phyloP scores from a whole-genome alignment of 2,888 invertebrate genomes.

The Linyphia triangularis region DNA sequence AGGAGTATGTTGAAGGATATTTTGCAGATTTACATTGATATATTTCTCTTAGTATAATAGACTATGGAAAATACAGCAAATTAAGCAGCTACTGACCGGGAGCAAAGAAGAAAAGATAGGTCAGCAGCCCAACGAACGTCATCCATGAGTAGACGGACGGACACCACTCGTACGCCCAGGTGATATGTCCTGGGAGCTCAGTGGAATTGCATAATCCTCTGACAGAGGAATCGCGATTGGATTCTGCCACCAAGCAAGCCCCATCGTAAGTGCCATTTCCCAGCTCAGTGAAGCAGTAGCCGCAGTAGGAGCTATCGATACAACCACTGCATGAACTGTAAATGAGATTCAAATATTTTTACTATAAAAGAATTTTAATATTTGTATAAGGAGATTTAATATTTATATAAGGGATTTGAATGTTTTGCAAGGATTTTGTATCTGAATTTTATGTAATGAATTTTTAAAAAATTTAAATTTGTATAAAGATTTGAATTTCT shows the following conservation, averaged over 20 bases:
- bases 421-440: too few relatives aligned
- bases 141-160: slow-evolving; percentile 80
- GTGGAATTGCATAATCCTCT: slow-evolving; percentile 79
- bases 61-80: too few relatives aligned
- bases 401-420: too few relatives aligned
- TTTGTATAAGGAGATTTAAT: background rate
- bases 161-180: slow-evolving; percentile 81
- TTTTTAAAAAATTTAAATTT: too few relatives aligned
- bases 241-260: slow-evolving; percentile 78
- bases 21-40: too few relatives aligned
- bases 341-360: background rate
- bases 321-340: slow-evolving; percentile 63
- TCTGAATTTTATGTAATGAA: too few relatives aligned
- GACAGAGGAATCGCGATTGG: slow-evolving; percentile 78
- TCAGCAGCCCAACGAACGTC: slow-evolving; percentile 80
- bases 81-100: slow-evolving; percentile 78
- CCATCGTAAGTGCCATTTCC: slow-evolving; percentile 77
- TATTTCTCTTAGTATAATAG: too few relatives aligned
- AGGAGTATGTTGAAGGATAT: too few relatives aligned
- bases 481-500: too few relatives aligned
- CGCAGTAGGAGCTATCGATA: slow-evolving; percentile 39
- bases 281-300: slow-evolving; percentile 72
- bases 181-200: slow-evolving; percentile 43
- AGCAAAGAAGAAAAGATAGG: slow-evolving; percentile 82
- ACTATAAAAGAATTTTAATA: background rate